phyloP scores from a whole-genome alignment of 37 sponge, comb jelly and placozoan species.

The Diacarnus erythraeanus region DNA sequence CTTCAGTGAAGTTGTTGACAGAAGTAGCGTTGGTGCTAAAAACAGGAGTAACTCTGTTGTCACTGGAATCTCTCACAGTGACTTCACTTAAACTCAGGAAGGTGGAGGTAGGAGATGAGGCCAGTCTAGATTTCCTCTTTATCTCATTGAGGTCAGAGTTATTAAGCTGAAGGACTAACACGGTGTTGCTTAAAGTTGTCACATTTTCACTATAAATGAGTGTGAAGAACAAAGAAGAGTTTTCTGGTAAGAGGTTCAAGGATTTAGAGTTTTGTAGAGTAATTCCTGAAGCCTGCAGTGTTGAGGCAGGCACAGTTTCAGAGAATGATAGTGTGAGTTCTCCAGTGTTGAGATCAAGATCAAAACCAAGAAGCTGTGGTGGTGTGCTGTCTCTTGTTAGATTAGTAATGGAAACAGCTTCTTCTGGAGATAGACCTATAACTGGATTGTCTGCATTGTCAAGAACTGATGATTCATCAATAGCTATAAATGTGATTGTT shows the following conservation, averaged over 20 bases:
- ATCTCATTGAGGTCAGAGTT: conserved; percentile 71
- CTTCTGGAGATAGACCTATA: conserved; percentile 10
- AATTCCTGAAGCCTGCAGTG: conserved; percentile 47
- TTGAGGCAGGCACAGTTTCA: conserved; percentile 62
- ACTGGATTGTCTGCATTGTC: conserved; percentile 76
- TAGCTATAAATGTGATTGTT: conserved; percentile 60
- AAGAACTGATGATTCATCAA: conserved; percentile 42
- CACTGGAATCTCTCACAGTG: conserved; percentile 60
- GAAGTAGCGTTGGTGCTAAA: conserved; percentile 25
- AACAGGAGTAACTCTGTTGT: conserved; percentile 41
- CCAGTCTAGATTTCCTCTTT: conserved; percentile 56
- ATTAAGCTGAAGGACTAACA: conserved; percentile 39
- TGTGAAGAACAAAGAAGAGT: conserved; percentile 34
- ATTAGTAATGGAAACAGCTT: conserved; percentile 26
- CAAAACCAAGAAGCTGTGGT: conserved; percentile 59
- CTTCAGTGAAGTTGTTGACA: conserved; percentile 46
- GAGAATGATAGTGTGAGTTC: conserved; percentile 72
- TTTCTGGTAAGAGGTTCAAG: conserved; percentile 9
- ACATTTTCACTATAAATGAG: conserved; percentile 43
- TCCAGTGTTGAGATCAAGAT: conserved; percentile 73
- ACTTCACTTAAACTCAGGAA: conserved; percentile 49
- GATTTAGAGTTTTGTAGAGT: conserved; percentile 44
- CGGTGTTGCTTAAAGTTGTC: conserved; percentile 38
- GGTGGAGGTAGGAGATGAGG: conserved; percentile 35
- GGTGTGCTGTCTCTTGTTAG: conserved; percentile 54